Evolutionary conservation across 2,113 vertebrate species (phyloP), one percentile per base, ranked within the genome.

Genomic region (Paraplagusia blochii): DNA sequence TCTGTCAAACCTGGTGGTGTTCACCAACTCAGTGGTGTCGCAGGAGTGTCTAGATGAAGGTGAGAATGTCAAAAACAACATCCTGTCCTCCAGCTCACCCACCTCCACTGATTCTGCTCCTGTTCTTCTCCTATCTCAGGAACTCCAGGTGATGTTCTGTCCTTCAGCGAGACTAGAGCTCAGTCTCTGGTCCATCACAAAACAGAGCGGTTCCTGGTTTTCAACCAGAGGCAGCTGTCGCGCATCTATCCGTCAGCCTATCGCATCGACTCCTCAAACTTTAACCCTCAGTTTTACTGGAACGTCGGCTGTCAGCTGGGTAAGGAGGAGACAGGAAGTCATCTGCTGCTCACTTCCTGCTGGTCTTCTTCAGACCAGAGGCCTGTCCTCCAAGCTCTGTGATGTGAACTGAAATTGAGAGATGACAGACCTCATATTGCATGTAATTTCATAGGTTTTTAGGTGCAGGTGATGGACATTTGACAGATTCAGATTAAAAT

Each of bases 171-270:
- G 81, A 93, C 88, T 4, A 89, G 93, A 80, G 96, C 97, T 4
- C 95, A 98, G 61, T 94, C 97, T 44, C 88, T 95, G 42, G 90
- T 96, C 61, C 93, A 97, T 79, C 97, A 99, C 85, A 93, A 91
- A 74, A 82, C 93, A 0, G 95, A 97, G 51, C 93, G 93, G 81
- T 94, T 98, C 59, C 91, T 97, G 86, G 76, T 83, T 29, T 97
- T 98, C 60, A 99, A 98, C 88, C 95, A 99, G 85, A 93, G 89
- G 40, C 97, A 98, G 78, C 92, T 99, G 60, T 96, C 93, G 1
- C 88, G 96, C 69, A 93, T 99, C 81, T 99, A 99, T 60, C 97
- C 97, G 1, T 99, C 97, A 0, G 97, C 95, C 56, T 98, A 98
- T 58, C 91, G 97, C 34, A 98, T 99, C 0, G 96, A 98, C 87